Conservation (phyloP, 2,888 invertebrate genomes). For the Xestobium rufovillosum region DNA sequence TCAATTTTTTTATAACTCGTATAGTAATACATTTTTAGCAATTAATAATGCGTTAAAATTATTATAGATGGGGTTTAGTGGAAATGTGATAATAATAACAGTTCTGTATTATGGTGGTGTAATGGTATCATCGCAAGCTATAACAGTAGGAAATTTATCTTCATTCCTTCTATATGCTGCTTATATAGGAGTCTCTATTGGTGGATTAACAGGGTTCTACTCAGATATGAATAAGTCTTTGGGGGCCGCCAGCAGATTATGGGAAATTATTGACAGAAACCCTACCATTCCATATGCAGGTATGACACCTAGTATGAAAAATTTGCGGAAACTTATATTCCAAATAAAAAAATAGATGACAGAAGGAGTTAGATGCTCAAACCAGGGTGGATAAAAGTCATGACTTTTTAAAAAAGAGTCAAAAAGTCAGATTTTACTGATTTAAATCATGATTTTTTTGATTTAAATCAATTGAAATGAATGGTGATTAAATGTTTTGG, state of each 20-base stretch:
- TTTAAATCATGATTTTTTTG: no score
- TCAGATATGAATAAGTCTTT: conserved; percentile 89
- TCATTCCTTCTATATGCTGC: conserved; percentile 92
- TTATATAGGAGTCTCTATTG: conserved; percentile 85
- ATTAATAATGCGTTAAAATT: no score
- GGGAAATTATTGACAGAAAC: conserved; percentile 78
- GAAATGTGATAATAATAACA: conserved; percentile 81
- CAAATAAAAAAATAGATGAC: no score
- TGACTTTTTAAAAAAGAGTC: no score
- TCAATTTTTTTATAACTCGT: conserved; percentile 17
- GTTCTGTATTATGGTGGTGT: conserved; percentile 89
- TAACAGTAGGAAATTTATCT: conserved; percentile 82
- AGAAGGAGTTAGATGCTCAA: no score
- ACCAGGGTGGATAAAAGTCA: no score
- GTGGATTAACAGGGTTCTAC: conserved; percentile 87
- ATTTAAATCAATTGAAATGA: no score
- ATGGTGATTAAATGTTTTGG: no score
- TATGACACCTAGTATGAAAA: conserved; percentile 29
- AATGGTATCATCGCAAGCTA: conserved; percentile 70
- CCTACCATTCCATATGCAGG: conserved; percentile 69
- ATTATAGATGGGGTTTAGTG: conserved; percentile 74
- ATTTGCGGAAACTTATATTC: background rate
- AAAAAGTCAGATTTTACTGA: no score
- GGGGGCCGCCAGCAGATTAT: conserved; percentile 83
- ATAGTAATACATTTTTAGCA: no score